Percentiles rank a stretch among this genome's conserved stretches.
Conservation (phyloP, 2,113 vertebrate genomes). For the Leucosticte australis region DNA sequence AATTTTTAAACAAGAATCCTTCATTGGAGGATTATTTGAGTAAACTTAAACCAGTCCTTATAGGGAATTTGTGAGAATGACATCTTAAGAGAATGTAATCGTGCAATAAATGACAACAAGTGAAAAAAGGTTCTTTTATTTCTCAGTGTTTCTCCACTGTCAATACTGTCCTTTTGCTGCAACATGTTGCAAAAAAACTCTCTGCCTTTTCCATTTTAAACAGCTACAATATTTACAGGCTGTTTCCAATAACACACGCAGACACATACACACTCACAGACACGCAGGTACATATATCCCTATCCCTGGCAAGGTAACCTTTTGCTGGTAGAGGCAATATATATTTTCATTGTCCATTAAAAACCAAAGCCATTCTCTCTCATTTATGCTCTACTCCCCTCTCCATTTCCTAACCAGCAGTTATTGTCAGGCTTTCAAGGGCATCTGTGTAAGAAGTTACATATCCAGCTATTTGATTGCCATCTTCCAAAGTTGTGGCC, state of each 20-base stretch:
- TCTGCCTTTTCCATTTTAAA: conserved; percentile 75
- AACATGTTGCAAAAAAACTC: conserved; percentile 70
- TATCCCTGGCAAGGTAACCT: conserved; percentile 65
- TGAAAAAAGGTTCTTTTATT: conserved; percentile 76
- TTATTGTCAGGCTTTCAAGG: background rate
- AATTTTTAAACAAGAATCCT: background rate
- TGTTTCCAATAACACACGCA: conserved; percentile 70
- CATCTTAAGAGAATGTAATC: background rate
- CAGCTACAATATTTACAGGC: conserved; percentile 82
- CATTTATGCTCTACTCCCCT: background rate
- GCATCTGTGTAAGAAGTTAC: background rate
- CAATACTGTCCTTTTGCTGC: conserved; percentile 77
- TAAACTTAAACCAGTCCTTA: background rate
- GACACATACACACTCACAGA: conserved; percentile 66
- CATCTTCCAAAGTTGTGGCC: background rate
- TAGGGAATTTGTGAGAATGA: background rate
- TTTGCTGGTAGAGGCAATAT: conserved; percentile 76
- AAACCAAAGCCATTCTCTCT: conserved; percentile 7
- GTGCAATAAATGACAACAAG: conserved; percentile 67
- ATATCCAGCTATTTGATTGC: background rate
- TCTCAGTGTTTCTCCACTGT: conserved; percentile 77
- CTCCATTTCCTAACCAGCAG: conserved; percentile 47
- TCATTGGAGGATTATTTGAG: background rate
- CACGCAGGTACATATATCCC: conserved; percentile 62
- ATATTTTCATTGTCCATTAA: conserved; percentile 49